phyloP scores from a whole-genome alignment of 1,140 invertebrate species.

The Phocides pigmalion region DNA sequence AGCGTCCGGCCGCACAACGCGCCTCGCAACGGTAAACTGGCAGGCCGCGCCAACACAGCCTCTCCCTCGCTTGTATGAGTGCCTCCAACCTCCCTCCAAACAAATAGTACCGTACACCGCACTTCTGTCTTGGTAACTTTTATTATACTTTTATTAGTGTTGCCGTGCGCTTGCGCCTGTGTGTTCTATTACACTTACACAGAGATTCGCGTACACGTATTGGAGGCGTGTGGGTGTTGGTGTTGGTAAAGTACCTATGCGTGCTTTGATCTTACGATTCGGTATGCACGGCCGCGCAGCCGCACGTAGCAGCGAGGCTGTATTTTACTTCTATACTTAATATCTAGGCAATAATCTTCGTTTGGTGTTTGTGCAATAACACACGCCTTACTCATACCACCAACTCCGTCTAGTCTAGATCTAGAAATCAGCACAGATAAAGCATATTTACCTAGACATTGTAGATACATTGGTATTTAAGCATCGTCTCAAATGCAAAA shows the following conservation, averaged over 20 bases:
- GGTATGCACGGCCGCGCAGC: constrained; percentile 78
- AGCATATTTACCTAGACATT: constrained; percentile 1
- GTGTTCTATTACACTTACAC: constrained; percentile 58
- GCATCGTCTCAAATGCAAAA: background rate
- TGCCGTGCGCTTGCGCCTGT: constrained; percentile 57
- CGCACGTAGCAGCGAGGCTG: constrained; percentile 74
- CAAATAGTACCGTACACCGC: constrained; percentile 80
- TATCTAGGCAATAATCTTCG: constrained; percentile 80
- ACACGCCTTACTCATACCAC: constrained; percentile 54
- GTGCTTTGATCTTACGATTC: constrained; percentile 83
- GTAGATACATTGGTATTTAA: background rate
- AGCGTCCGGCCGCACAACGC: constrained; percentile 80
- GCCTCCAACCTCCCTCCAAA: constrained; percentile 80
- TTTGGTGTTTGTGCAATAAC: constrained; percentile 76
- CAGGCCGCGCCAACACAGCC: constrained; percentile 72
- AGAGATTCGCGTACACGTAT: constrained; percentile 37
- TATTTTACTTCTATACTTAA: constrained; percentile 76
- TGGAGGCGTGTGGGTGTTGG: constrained; percentile 66
- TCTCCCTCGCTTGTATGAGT: constrained; percentile 76
- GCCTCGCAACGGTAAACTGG: constrained; percentile 83
- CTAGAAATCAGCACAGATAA: constrained; percentile 48
- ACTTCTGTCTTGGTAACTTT: constrained; percentile 79
- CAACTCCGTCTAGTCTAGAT: constrained; percentile 59
- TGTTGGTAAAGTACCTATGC: constrained; percentile 78
- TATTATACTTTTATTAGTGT: constrained; percentile 80